Base-by-base conservation (phyloP, 2,888 invertebrate species). In the Esperia sulphurella region DNA sequence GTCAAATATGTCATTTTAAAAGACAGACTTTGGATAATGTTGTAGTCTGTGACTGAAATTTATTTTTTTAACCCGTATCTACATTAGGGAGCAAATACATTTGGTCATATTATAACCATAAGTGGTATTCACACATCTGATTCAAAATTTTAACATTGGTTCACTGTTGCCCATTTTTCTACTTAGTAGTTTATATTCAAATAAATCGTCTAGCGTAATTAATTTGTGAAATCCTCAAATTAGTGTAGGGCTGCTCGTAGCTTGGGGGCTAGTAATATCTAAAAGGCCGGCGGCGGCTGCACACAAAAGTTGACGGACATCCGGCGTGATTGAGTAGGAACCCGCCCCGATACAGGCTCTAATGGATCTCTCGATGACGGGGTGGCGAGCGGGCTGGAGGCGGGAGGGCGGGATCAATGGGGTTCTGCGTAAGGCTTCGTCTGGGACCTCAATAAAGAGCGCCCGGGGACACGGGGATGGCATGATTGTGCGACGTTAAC, bases 261-360 rank as follows among this genome's bases (percentile, higher is more conserved):
- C 37, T 53, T 60, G 58, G 64, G 68, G 58, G 61, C 66, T 60
- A 67, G 75, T 65, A 65, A 75, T 73, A 74, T 71, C 58, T 69
- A 71, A 75, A 71, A 70, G 62, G 61, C 65, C 65, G 65, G 12
- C 14, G 67, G 68, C 61, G 61, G 61, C 53, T 59, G 65, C 62
- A 67, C 68, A 77, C 75, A 79, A 78, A 80, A 79, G 74, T 78
- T 83, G 84, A 81, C 78, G 79, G 80, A 83, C 73, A 61, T 83
- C 79, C 78, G 82, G 61, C 71, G 75, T 82, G 83, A 83, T 84
- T 83, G 83, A 85, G 79, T 72, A 72, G 71, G 68, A 61, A 69
- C 69, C 71, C 77, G 76, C 69, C 71, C 76, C 77, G 78, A 79
- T 83, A 81, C 76, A 79, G 70, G 69, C 71, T 76, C 71, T 83